phyloP scores from a whole-genome alignment of 2,797 vertebrate species.

The Lithobates pipiens region DNA sequence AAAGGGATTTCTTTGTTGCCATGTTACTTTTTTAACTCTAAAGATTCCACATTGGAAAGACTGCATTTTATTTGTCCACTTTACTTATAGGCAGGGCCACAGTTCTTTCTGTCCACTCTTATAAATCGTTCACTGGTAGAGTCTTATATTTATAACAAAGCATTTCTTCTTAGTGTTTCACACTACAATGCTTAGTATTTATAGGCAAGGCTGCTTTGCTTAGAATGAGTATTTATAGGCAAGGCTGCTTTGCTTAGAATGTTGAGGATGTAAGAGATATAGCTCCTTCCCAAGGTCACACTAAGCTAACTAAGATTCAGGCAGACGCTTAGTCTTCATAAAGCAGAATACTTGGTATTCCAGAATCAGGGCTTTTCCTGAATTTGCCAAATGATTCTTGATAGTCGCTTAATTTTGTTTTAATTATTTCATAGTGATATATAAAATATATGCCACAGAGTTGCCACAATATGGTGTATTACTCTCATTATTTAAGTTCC shows the following conservation, averaged over 20 bases:
- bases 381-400: neutral
- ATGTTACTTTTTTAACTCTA: constrained; percentile 28
- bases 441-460: too few relatives aligned
- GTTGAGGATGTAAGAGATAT: neutral
- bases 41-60: neutral
- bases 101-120: neutral
- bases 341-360: too few relatives aligned
- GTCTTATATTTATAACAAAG: neutral
- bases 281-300: constrained; percentile 30
- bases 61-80: constrained; percentile 15
- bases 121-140: constrained; percentile 28
- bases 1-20: constrained; percentile 30
- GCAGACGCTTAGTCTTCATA: neutral
- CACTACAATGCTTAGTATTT: neutral
- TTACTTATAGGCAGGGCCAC: neutral
- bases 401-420: neutral
- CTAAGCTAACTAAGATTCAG: constrained; percentile 10
- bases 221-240: neutral
- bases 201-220: neutral
- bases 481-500: too few relatives aligned
- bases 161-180: neutral
- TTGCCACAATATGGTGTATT: too few relatives aligned
- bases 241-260: neutral
- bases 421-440: too few relatives aligned
- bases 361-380: constrained; percentile 4